Percentiles rank a stretch among this genome's conserved stretches.
Conservation (phyloP, 2,888 invertebrate species). For the Byasa hedistus region DNA sequence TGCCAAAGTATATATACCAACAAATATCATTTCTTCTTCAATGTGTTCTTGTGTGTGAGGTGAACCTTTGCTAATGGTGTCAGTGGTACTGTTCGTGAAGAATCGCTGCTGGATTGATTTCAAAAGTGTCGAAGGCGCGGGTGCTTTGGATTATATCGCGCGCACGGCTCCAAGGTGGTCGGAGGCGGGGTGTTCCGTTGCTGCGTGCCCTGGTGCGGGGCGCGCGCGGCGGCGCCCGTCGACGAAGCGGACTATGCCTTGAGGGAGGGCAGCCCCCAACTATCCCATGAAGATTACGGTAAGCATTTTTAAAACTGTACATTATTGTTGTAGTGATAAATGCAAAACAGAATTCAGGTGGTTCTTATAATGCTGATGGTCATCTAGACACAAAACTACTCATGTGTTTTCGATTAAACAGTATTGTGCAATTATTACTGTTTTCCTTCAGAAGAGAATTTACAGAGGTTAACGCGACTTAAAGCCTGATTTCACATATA, state of each 20-base stretch:
- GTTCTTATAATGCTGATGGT: too few relatives aligned
- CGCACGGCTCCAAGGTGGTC: constrained; percentile 82
- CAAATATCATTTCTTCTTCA: not conserved
- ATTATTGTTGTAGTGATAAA: too few relatives aligned
- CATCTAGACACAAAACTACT: too few relatives aligned
- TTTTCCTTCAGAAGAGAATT: too few relatives aligned
- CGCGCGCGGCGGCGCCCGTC: constrained; percentile 84
- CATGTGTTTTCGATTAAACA: too few relatives aligned
- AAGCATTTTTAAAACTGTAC: constrained; percentile 38
- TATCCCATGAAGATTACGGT: constrained; percentile 63
- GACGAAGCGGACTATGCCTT: constrained; percentile 78
- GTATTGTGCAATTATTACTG: too few relatives aligned
- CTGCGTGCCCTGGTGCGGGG: constrained; percentile 90
- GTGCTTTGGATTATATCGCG: constrained; percentile 69
- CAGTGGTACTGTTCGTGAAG: constrained; percentile 35
- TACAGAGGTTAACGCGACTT: too few relatives aligned
- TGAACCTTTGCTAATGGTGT: constrained; percentile 36
- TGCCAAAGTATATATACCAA: constrained; percentile 12
- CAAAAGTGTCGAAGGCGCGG: constrained; percentile 64
- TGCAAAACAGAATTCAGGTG: too few relatives aligned
- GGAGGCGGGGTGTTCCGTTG: constrained; percentile 90
- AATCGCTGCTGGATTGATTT: constrained; percentile 39
- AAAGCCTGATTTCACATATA: too few relatives aligned
- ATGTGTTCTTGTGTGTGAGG: constrained; percentile 22
- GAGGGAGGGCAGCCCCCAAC: constrained; percentile 68